Evolutionary conservation across 2,888 invertebrate species (phyloP), one percentile per base, ranked within the genome.

Genomic region (Eupithecia dodoneata): DNA sequence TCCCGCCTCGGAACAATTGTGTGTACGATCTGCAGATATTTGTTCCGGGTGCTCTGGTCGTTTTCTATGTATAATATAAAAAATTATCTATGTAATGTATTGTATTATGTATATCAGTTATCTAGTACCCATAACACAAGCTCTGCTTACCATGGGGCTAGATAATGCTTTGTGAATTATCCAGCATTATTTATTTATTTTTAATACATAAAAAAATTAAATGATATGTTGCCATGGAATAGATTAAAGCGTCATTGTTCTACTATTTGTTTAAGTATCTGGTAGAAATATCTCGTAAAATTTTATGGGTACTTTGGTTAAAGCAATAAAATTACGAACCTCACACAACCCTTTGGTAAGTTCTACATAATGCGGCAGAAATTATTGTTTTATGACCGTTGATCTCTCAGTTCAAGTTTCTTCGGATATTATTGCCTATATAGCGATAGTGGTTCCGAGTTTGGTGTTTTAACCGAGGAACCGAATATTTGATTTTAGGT

Each of bases 301-400:
- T 86, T 87, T 91, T 88, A 91, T 90, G 88, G 87, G 84, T 85
- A 89, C 89, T 89, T 89, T 30, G 41, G 81, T 80, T 83, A 81
- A 80, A 84, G 82, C 83, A 86, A 86, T 92, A 90, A 91, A 91
- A 88, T 84, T 79, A 81, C 81, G 76, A 82, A 80, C 77, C 81
- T 80, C 80, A 80, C 82, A 81, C 80, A 79, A 79, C 77, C 79
- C 76, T 81, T 81, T 81, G 74, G 79, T 78, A 80, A 79, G 78
- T 82, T 79, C 76, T 77, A 78, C 77, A 77, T 82, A 80, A 80
- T 79, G 70, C 74, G 65, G 71, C 74, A 78, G 72, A 79, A 76
- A 80, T 77, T 81, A 80, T 82, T 82, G 78, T 79, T 75, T 81
- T 78, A 78, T 78, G 78, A 77, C 77, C 79, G 79, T 78, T 78